Conservation (phyloP, 2,797 vertebrate species). For the Pseudopleuronectes americanus region DNA sequence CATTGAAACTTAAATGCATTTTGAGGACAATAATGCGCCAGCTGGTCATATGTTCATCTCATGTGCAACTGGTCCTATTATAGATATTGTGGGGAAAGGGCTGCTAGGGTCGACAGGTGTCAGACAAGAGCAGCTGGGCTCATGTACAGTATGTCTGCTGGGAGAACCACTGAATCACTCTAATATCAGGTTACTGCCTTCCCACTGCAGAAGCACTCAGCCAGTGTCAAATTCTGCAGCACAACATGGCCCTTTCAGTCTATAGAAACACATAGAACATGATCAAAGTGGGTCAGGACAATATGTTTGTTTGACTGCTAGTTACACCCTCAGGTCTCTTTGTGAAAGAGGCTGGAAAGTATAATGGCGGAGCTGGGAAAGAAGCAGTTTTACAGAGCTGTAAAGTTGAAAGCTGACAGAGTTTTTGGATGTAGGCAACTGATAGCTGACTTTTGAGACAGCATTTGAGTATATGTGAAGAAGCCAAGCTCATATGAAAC, state of each 20-base stretch:
- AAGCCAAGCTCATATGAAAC: too few relatives aligned
- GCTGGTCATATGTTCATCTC: not conserved
- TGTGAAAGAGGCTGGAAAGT: slow-evolving; percentile 18
- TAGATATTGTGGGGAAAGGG: slow-evolving; percentile 9
- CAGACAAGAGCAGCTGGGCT: slow-evolving; percentile 64
- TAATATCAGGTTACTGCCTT: slow-evolving; percentile 61
- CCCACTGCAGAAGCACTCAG: slow-evolving; percentile 34
- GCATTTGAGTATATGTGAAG: not conserved
- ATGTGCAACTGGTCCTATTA: slow-evolving; percentile 3
- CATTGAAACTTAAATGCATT: not conserved
- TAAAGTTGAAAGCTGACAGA: not conserved
- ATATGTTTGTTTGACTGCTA: slow-evolving; percentile 25
- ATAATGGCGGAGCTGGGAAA: slow-evolving; percentile 35
- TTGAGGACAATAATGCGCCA: slow-evolving; percentile 4
- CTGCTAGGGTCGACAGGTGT: slow-evolving; percentile 42
- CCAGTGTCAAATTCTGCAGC: slow-evolving; percentile 28
- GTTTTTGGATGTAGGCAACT: slow-evolving; percentile 11
- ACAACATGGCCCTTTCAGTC: slow-evolving; percentile 24
- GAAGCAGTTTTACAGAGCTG: not conserved
- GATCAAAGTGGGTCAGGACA: slow-evolving; percentile 42
- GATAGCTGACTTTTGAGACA: not conserved
- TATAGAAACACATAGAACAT: not conserved
- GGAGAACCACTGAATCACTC: slow-evolving; percentile 62
- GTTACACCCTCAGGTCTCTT: slow-evolving; percentile 46
- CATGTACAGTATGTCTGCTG: slow-evolving; percentile 54